phyloP scores from a whole-genome alignment of 1,140 invertebrate species.

The Pollicipes pollicipes region DNA sequence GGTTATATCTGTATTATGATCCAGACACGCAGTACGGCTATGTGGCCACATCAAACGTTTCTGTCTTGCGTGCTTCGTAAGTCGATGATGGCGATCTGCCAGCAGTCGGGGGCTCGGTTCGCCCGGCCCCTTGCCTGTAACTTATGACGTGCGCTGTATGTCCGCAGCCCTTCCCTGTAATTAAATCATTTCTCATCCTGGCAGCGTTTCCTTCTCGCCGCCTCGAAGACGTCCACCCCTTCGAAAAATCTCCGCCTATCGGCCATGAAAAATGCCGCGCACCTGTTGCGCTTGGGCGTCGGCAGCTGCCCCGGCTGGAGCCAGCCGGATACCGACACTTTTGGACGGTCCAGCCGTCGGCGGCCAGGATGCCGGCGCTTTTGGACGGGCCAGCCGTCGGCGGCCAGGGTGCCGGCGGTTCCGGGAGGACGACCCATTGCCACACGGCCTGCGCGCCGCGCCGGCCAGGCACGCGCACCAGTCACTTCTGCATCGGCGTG shows the following conservation, averaged over 20 bases:
- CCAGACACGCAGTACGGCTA: too few relatives aligned
- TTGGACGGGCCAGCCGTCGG: too few relatives aligned
- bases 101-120: too few relatives aligned
- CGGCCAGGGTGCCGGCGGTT: too few relatives aligned
- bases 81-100: too few relatives aligned
- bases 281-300: not conserved
- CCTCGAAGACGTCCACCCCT: not conserved
- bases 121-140: not conserved
- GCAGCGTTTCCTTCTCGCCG: not conserved
- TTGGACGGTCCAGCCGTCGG: not conserved
- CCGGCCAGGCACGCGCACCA: not conserved
- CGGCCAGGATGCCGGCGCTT: too few relatives aligned
- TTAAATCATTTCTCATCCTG: conserved; percentile 1
- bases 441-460: too few relatives aligned
- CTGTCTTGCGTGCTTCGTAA: too few relatives aligned
- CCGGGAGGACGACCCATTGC: too few relatives aligned
- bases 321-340: not conserved
- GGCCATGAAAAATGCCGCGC: not conserved
- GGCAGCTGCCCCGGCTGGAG: not conserved
- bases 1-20: too few relatives aligned
- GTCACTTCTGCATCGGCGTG: not conserved
- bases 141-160: not conserved
- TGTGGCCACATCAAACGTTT: too few relatives aligned
- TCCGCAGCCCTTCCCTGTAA: not conserved
- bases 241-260: not conserved